A percentile compares a stretch with the other conserved stretches of the same genome.
phyloP scores from a whole-genome alignment of 1,140 invertebrate genomes.

The Drosophila arawakana region DNA sequence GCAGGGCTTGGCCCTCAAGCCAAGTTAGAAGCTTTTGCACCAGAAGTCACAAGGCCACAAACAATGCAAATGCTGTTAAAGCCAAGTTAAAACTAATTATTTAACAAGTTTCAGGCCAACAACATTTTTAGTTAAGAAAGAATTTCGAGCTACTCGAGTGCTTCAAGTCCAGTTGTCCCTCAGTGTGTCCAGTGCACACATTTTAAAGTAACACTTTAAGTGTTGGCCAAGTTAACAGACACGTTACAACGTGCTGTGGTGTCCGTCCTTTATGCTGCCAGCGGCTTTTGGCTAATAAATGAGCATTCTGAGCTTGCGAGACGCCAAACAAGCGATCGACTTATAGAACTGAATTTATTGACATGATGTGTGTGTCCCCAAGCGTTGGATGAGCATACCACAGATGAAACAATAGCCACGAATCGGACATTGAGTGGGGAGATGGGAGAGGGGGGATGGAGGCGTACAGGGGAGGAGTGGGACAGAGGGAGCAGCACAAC shows the following conservation, averaged over 20 bases:
- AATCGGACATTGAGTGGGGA: no score
- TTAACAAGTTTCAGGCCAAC: neutral
- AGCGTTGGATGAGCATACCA: conserved; percentile 49
- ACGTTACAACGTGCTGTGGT: neutral
- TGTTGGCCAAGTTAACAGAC: conserved; percentile 14
- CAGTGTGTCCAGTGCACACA: no score
- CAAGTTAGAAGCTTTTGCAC: conserved; percentile 3
- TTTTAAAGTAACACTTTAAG: conserved; percentile 13
- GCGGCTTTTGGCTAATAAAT: conserved; percentile 50
- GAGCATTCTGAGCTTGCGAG: conserved; percentile 36
- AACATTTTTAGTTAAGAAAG: no score
- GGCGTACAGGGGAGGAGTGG: neutral
- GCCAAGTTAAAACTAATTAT: neutral
- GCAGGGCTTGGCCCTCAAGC: no score
- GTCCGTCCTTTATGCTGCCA: neutral
- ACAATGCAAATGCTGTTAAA: neutral
- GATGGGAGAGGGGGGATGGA: neutral
- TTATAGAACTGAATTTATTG: conserved; percentile 61
- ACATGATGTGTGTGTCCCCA: conserved; percentile 52
- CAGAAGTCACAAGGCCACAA: conserved; percentile 2
- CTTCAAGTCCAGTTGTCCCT: no score
- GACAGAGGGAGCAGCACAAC: neutral
- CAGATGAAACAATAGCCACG: conserved; percentile 56
- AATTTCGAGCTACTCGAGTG: no score
- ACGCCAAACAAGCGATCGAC: conserved; percentile 57